Conservation (phyloP, 2,797 vertebrate genomes). For the Microcaecilia unicolor region DNA sequence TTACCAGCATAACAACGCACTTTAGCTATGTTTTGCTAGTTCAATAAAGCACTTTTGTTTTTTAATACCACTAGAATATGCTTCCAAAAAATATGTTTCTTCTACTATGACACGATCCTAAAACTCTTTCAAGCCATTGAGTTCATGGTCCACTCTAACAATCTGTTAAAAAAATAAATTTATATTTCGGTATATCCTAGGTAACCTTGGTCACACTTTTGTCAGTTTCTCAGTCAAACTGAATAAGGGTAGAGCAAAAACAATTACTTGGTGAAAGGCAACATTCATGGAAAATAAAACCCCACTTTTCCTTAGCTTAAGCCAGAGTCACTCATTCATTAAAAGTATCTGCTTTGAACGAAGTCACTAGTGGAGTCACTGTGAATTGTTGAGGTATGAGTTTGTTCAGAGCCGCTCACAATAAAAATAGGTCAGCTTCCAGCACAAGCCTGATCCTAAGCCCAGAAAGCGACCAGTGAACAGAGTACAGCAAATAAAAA, state of each 20-base stretch:
- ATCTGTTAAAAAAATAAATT: conserved; percentile 5
- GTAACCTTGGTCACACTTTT: conserved; percentile 5
- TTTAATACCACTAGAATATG: conserved; percentile 6
- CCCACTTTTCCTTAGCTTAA: background rate
- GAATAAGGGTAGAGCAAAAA: conserved; percentile 6
- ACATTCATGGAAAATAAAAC: conserved; percentile 2
- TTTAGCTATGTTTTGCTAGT: conserved; percentile 6
- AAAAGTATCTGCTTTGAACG: background rate
- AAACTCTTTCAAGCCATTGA: conserved; percentile 3
- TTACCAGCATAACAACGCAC: no score
- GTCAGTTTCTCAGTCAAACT: conserved; percentile 2
- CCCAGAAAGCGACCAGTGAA: background rate
- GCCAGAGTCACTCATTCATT: background rate
- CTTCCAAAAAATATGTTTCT: background rate
- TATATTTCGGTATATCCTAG: background rate
- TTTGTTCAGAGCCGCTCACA: conserved; percentile 7
- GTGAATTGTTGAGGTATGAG: conserved; percentile 6
- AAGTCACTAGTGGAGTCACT: conserved; percentile 1
- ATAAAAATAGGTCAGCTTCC: conserved; percentile 1
- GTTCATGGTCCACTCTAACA: conserved; percentile 2
- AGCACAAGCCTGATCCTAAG: conserved; percentile 1
- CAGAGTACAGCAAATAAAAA: background rate
- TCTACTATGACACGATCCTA: conserved; percentile 2
- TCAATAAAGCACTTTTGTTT: conserved; percentile 4
- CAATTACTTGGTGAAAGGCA: conserved; percentile 7